A percentile compares a stretch with the other conserved stretches of the same genome.
phyloP scores from a whole-genome alignment of 2,113 vertebrate genomes.

The Calyptomena viridis region DNA sequence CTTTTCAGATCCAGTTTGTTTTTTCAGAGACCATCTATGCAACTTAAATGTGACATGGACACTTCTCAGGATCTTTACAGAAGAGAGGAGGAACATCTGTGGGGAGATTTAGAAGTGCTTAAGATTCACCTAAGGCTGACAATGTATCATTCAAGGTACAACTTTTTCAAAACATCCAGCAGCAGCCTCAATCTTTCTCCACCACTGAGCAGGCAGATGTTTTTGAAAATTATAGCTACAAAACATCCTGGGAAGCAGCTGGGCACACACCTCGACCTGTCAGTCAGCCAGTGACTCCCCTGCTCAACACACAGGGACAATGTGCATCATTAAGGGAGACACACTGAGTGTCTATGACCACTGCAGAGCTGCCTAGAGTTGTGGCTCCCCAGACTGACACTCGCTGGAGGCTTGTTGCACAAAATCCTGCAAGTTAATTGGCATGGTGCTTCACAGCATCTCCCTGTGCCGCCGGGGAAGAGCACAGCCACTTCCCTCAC shows the following conservation, averaged over 20 bases:
- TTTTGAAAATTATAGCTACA: background rate
- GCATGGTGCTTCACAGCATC: background rate
- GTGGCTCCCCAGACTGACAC: background rate
- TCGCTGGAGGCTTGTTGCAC: background rate
- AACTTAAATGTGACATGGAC: background rate
- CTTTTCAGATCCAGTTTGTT: background rate
- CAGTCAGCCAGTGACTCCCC: background rate
- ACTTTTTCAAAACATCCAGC: background rate
- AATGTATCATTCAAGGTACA: accelerated
- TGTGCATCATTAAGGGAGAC: accelerated
- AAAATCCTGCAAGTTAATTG: background rate
- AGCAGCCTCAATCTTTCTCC: background rate
- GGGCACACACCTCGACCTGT: background rate
- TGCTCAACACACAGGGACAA: background rate
- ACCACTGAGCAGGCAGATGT: background rate
- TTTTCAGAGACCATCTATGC: background rate
- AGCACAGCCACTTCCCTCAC: background rate
- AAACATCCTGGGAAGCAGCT: background rate
- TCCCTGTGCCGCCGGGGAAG: accelerated
- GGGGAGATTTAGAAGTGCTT: background rate
- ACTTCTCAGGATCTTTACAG: background rate
- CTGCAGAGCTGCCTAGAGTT: background rate
- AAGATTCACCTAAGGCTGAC: background rate
- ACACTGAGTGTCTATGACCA: background rate
- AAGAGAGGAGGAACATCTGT: background rate